Base-by-base conservation (phyloP, 2,888 invertebrate species). In the Drosophila lacicola region DNA sequence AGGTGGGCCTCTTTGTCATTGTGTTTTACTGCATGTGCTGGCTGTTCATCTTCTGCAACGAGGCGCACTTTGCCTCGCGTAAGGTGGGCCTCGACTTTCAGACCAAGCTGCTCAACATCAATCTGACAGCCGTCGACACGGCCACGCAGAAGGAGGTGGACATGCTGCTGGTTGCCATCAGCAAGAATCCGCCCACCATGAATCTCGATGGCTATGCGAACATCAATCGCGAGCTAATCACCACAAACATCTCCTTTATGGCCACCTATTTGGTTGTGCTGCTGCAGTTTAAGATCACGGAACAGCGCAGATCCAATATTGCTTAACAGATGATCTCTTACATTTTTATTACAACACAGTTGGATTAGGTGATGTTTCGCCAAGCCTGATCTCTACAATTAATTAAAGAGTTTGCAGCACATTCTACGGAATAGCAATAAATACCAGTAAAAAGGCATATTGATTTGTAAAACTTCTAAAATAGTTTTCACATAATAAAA, bases 131-230 rank as follows among this genome's bases (percentile, higher is more conserved):
- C 0, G 94, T 96, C 8, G 95, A 95, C 90, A 93, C 93, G 44
- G 94, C 94, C 56, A 95, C 95, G 0, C 94, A 95, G 79, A 94
- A 95, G 36, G 96, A 96, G 88, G 95, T 96, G 14, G 94, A 95
- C 86, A 95, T 96, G 95, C 95, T 96, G 83, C 91, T 96, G 33
- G 95, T 95, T 5, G 96, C 96, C 0, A 95, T 96, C 60, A 94
- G 95, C 6, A 96, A 96, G 90, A 96, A 96, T 90, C 96, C 96
- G 0, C 96, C 96, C 0, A 95, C 95, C 50, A 96, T 96, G 96
- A 96, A 96, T 91, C 92, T 96, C 60, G 95, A 96, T 77, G 95
- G 95, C 4, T 96, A 95, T 86, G 95, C 95, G 2, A 95, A 95
- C 82, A 95, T 96, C 68, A 95, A 96, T 87, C 92, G 96, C 33